These are phyloP conservation scores for Pelvicachromis taeniatus DNA, from an alignment of 2,113 vertebrate species.

Conservation along the genomic window DNA sequence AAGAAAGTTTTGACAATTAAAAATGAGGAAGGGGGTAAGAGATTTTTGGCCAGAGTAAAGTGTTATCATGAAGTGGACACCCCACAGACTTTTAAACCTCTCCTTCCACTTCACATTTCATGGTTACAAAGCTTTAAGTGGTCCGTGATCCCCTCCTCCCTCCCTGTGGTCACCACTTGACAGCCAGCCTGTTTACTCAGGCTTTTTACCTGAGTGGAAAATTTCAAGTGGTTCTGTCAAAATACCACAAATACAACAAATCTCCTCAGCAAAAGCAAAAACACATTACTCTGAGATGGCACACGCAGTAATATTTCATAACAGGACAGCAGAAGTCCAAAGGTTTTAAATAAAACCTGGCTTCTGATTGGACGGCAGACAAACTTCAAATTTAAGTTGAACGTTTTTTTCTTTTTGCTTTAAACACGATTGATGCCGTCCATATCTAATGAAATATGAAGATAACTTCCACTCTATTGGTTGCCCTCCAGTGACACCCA, in stretches of 20 bases:
- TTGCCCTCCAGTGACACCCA: not conserved
- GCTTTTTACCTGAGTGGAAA: slow-evolving; percentile 56
- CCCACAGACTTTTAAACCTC: not conserved
- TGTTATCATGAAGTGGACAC: not conserved
- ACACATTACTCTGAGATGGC: not conserved
- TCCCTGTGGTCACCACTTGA: not conserved
- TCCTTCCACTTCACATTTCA: slow-evolving; percentile 16
- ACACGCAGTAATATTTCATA: not conserved
- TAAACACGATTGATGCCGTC: not conserved
- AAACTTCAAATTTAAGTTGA: not conserved
- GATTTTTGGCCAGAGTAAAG: not conserved
- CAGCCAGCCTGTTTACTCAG: slow-evolving; percentile 18
- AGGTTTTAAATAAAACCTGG: fast-evolving
- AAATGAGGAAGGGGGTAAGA: not conserved
- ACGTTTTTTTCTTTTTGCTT: not conserved
- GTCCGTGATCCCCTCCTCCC: not conserved
- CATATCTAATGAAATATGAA: not conserved
- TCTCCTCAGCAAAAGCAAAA: not conserved
- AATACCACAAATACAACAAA: slow-evolving; percentile 39
- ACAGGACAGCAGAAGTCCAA: not conserved
- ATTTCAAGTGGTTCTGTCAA: slow-evolving; percentile 63
- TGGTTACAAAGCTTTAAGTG: not conserved
- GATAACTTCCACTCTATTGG: not conserved
- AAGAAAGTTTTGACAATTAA: not conserved
- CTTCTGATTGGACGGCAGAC: not conserved